These are phyloP conservation scores for Meganola albula DNA, from an alignment of 2,888 invertebrate genomes.

Conservation along the genomic window DNA sequence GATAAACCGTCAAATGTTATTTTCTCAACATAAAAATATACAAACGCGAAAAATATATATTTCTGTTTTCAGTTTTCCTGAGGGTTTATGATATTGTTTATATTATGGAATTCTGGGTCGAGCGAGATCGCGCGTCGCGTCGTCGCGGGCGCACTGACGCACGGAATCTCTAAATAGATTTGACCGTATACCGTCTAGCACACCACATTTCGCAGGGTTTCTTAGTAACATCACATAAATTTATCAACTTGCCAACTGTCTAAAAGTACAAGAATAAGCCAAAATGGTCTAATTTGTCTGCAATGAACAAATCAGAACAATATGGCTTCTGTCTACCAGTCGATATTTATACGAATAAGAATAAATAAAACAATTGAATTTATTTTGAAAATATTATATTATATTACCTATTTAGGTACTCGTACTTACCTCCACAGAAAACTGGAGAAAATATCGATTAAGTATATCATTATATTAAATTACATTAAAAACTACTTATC, in stretches of 20 bases:
- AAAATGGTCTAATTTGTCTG: too few species aligned
- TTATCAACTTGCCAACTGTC: too few species aligned
- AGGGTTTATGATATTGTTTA: constrained; percentile 1
- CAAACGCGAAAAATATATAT: constrained; percentile 8
- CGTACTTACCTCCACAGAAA: constrained; percentile 57
- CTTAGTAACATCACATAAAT: too few species aligned
- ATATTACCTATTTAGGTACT: constrained; percentile 67
- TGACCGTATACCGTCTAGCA: constrained; percentile 46
- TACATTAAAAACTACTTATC: constrained; percentile 72
- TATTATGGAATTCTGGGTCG: constrained; percentile 33
- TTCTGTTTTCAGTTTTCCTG: not conserved
- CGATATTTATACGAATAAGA: too few species aligned
- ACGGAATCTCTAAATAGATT: constrained; percentile 59
- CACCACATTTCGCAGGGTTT: too few species aligned
- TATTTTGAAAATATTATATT: constrained; percentile 54
- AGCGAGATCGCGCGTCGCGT: constrained; percentile 25
- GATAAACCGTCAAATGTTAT: constrained; percentile 19
- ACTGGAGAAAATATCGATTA: constrained; percentile 58
- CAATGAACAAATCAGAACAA: too few species aligned
- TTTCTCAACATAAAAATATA: constrained; percentile 24
- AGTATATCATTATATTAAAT: constrained; percentile 70
- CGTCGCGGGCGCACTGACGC: constrained; percentile 34
- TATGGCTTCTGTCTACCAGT: too few species aligned
- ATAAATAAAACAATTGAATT: constrained; percentile 37
- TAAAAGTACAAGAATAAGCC: too few species aligned